phyloP scores from a whole-genome alignment of 2,113 vertebrate species.

The Lonchura striata region DNA sequence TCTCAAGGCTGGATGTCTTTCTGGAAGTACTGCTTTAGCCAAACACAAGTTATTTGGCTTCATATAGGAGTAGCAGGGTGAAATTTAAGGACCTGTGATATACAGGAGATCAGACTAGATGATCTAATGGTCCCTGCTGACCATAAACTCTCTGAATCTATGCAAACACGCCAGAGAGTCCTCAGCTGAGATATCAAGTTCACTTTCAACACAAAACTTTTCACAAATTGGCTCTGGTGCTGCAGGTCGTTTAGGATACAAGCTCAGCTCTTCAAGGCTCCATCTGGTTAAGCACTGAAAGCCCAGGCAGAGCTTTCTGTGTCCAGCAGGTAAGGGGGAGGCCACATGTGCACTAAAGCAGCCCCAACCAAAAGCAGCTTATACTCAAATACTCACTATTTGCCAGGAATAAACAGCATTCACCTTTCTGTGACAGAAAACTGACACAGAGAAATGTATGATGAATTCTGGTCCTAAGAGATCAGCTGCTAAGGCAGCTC shows the following conservation, averaged over 20 bases:
- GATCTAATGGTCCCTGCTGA: slow-evolving; percentile 66
- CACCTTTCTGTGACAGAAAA: background rate
- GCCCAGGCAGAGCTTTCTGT: background rate
- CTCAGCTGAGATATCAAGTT: slow-evolving; percentile 69
- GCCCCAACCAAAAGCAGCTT: background rate
- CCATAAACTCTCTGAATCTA: slow-evolving; percentile 49
- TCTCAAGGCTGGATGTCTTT: slow-evolving; percentile 39
- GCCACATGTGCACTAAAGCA: background rate
- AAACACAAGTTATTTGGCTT: slow-evolving; percentile 57
- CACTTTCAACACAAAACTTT: slow-evolving; percentile 41
- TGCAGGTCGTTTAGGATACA: slow-evolving; percentile 7
- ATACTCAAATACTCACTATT: background rate
- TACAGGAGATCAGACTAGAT: slow-evolving; percentile 63
- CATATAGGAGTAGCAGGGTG: slow-evolving; percentile 27
- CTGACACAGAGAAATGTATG: background rate
- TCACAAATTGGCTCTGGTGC: slow-evolving; percentile 58
- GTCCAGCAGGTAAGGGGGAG: slow-evolving; percentile 1
- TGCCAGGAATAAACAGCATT: slow-evolving; percentile 1
- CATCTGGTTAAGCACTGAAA: slow-evolving; percentile 22
- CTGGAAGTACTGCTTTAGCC: slow-evolving; percentile 48
- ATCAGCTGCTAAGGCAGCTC: background rate
- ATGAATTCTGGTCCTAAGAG: background rate
- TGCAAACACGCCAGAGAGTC: slow-evolving; percentile 62
- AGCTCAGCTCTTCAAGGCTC: slow-evolving; percentile 21
- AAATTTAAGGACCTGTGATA: slow-evolving; percentile 67